Base-by-base conservation (phyloP, 2,888 invertebrate species). In the Chaitophorus viminalis region DNA sequence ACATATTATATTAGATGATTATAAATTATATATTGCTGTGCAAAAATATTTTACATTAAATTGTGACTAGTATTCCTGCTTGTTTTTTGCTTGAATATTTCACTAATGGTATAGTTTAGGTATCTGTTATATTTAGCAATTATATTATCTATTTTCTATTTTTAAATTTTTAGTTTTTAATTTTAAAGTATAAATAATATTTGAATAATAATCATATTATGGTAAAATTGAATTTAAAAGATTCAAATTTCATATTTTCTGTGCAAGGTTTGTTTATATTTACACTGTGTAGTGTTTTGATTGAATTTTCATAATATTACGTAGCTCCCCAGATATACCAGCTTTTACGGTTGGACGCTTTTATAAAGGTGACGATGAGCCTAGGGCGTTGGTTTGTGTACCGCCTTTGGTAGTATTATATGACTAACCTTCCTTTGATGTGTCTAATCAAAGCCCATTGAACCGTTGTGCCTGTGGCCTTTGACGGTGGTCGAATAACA, bases 381-480 rank as follows among this genome's bases (percentile, higher is more conserved):
- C 78, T 70, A 52, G 77, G 78, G 85, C 70, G 74, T 70, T 70
- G 65, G 76, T 76, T 39, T 8, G 65, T 39, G 31, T 39, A 72
- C 74, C 31, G 31, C n/a, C 46, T 46, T 33, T 31, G 78, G 78
- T 36, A 65, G 65, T 68, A 8, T 36, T 36, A 36, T 60, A 68
- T 78, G 68, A 78, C 85, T 70, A 86, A 78, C 85, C 46, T 21
- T 72, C 86, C 86, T 87, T 87, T 87, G 86, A 87, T 87, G 86
- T 87, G 86, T 81, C 79, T 60, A 79, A 87, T 87, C 86, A 87
- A 79, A 79, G 60, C 74, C 54, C 86, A 31, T 79, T 79, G 86
- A 74, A 79, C 86, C 79, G 60, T 79, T 39, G 39, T 72, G 86
- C 74, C 54, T 74, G 86, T 79, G 86, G 72, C 79, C 86, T 87